These are phyloP conservation scores for Daphoenositta chrysoptera DNA, from an alignment of 2,113 vertebrate genomes.

Conservation along the genomic window DNA sequence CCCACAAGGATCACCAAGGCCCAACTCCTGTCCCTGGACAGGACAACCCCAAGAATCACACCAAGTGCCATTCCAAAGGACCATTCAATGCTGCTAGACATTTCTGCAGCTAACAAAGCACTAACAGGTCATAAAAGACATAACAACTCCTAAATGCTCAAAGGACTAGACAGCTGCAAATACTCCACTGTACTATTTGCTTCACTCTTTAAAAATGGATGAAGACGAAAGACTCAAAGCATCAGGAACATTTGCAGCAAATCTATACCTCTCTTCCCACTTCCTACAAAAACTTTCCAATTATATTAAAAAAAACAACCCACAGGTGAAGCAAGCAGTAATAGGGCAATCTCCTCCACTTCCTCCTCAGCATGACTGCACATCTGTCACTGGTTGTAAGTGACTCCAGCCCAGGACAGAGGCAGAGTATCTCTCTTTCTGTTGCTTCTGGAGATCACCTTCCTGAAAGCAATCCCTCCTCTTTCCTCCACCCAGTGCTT, in stretches of 20 bases:
- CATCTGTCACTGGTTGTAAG: background rate
- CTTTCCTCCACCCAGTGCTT: background rate
- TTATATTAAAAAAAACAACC: background rate
- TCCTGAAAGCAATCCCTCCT: background rate
- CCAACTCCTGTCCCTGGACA: background rate
- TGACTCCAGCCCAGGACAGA: background rate
- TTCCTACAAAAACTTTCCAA: background rate
- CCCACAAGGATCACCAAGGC: background rate
- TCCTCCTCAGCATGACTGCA: background rate
- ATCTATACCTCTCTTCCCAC: background rate
- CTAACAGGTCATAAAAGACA: background rate
- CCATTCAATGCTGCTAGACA: background rate
- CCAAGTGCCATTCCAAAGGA: background rate
- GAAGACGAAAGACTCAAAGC: background rate
- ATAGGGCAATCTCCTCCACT: background rate
- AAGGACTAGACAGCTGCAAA: background rate
- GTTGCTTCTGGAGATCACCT: background rate
- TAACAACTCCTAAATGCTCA: background rate
- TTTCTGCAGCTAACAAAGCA: background rate
- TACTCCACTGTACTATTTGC: background rate
- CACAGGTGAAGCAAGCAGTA: background rate
- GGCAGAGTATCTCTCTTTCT: background rate
- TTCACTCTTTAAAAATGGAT: background rate
- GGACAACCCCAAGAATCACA: background rate
- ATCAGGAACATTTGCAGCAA: background rate